phyloP scores from a whole-genome alignment of 2,888 invertebrate genomes.

The Mactromeris polynyma region DNA sequence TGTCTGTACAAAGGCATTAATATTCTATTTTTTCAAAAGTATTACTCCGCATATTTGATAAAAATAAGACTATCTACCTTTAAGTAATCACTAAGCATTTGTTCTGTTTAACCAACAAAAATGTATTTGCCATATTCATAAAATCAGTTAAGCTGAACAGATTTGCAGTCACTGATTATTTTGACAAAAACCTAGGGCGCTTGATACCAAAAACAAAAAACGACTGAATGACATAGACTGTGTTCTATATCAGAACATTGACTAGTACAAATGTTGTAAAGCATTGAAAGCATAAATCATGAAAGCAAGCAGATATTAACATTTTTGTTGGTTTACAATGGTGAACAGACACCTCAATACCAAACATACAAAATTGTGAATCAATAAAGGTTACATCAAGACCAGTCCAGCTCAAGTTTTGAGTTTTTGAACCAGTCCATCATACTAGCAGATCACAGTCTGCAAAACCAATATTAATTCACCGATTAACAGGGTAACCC shows the following conservation, averaged over 20 bases:
- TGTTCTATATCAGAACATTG: no score
- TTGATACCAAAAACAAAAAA: no score
- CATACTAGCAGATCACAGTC: conserved; percentile 72
- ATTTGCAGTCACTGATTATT: no score
- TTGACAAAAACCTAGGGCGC: no score
- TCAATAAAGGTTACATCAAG: conserved; percentile 51
- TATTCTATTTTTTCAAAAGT: no score
- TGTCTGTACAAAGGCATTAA: no score
- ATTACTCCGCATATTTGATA: no score
- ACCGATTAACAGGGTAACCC: conserved; percentile 54
- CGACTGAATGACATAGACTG: no score
- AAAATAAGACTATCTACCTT: no score
- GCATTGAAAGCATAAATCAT: neutral
- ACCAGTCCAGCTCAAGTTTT: conserved; percentile 65
- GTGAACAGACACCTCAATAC: neutral
- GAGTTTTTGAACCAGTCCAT: conserved; percentile 77
- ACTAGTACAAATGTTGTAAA: no score
- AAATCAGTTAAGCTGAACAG: no score
- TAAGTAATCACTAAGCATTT: neutral
- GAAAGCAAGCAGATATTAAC: neutral
- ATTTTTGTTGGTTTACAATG: neutral
- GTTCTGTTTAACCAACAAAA: neutral
- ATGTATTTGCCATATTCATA: neutral
- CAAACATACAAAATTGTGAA: conserved; percentile 24
- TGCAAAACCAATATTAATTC: conserved; percentile 58